A percentile compares a stretch with the other conserved stretches of the same genome.
phyloP scores from a whole-genome alignment of 2,113 vertebrate genomes.

The Notothenia rossii region DNA sequence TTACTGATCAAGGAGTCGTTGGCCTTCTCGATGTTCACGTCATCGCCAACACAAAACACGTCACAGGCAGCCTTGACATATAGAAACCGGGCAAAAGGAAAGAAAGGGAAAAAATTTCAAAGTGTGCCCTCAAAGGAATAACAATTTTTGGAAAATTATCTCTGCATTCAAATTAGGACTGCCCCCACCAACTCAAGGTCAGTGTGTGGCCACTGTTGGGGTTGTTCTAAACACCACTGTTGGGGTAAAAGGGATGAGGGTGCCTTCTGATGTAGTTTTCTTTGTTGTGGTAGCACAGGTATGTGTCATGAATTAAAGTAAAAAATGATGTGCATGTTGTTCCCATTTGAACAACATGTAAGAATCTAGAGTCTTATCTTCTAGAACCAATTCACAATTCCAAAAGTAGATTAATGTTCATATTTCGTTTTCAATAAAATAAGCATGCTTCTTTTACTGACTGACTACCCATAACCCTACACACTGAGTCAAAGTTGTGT shows the following conservation, averaged over 20 bases:
- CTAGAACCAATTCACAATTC: no score
- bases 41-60: slow-evolving; percentile 97
- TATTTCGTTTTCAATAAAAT: no score
- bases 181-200: slow-evolving; percentile 5
- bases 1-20: slow-evolving; percentile 97
- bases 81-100: neutral
- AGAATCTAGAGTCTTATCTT: no score
- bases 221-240: slow-evolving; percentile 1
- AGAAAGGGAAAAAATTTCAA: neutral
- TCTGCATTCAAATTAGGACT: neutral
- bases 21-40: slow-evolving; percentile 98
- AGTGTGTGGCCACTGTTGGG: neutral
- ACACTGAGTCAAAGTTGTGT: no score
- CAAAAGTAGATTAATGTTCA: no score
- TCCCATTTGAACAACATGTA: neutral
- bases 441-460: no score
- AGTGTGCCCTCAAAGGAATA: neutral
- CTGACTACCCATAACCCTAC: no score
- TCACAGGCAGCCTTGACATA: slow-evolving; percentile 93
- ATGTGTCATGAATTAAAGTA: neutral
- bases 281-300: neutral
- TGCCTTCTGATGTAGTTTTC: neutral
- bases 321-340: neutral
- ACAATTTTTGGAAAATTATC: neutral
- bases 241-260: neutral